These are phyloP conservation scores for Montipora efflorescens DNA, from an alignment of 64 coral and sea anemone genomes.

Conservation along the genomic window DNA sequence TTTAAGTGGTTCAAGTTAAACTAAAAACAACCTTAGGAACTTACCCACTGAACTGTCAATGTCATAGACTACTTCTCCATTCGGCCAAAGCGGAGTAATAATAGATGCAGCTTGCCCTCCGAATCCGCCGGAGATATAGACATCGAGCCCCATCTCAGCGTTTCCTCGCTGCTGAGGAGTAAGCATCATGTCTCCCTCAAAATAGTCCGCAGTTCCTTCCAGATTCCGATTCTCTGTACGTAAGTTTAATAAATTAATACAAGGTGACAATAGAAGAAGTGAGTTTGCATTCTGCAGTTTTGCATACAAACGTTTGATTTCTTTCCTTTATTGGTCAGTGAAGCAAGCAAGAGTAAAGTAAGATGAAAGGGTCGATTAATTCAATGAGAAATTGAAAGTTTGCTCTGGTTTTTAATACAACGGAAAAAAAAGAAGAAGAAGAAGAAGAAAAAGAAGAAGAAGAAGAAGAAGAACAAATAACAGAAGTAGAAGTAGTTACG, in stretches of 20 bases:
- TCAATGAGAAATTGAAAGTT: too few relatives aligned
- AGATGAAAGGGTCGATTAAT: too few relatives aligned
- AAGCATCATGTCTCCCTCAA: conserved; percentile 36
- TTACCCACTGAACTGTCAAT: neutral
- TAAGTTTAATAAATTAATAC: neutral
- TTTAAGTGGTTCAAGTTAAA: neutral
- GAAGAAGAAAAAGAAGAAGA: too few relatives aligned
- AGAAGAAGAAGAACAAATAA: too few relatives aligned
- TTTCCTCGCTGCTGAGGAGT: neutral
- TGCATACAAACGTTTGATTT: too few relatives aligned
- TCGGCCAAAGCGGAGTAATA: neutral
- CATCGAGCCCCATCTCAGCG: neutral
- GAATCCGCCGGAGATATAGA: neutral
- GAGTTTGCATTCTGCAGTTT: too few relatives aligned
- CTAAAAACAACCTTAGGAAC: neutral
- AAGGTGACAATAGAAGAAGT: too few relatives aligned
- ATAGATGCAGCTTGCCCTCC: neutral
- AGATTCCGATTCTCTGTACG: neutral
- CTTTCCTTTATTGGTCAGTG: too few relatives aligned
- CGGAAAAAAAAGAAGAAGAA: too few relatives aligned
- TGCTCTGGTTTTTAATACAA: too few relatives aligned
- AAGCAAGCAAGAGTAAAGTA: too few relatives aligned
- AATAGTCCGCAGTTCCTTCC: neutral
- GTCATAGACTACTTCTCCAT: neutral
- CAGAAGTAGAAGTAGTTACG: too few relatives aligned